A percentile compares a stretch with the other conserved stretches of the same genome.
phyloP scores from a whole-genome alignment of 2,888 invertebrate species.

The Ischnus inquisitorius region DNA sequence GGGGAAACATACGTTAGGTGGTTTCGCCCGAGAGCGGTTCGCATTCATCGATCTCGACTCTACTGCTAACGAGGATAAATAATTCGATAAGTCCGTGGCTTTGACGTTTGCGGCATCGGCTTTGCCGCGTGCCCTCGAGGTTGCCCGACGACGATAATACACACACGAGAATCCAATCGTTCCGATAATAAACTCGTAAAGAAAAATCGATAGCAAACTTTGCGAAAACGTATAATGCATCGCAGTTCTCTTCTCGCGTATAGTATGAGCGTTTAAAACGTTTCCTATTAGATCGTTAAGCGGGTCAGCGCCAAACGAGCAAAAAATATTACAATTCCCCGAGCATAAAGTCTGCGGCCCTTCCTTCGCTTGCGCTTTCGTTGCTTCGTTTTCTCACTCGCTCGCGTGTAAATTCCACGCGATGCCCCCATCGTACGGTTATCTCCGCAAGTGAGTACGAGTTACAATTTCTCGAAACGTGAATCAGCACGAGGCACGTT shows the following conservation, averaged over 20 bases:
- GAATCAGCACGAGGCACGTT: slow-evolving; percentile 1
- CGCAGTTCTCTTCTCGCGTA: not conserved
- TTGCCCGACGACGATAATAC: slow-evolving; percentile 1
- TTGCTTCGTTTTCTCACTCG: slow-evolving; percentile 12
- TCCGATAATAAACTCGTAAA: not conserved
- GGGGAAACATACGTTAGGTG: not conserved
- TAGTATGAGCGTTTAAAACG: not conserved
- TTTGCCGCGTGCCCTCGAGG: slow-evolving; percentile 22
- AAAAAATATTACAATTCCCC: slow-evolving; percentile 17
- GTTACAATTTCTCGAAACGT: slow-evolving; percentile 36
- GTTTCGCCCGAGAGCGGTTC: not conserved
- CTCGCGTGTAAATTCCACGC: not conserved
- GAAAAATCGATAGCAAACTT: not conserved
- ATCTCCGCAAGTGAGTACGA: not conserved
- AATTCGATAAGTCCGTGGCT: slow-evolving; percentile 46
- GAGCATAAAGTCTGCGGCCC: slow-evolving; percentile 8
- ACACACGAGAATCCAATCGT: not conserved
- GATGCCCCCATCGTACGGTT: not conserved
- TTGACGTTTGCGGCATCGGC: slow-evolving; percentile 27
- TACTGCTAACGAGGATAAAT: slow-evolving; percentile 41
- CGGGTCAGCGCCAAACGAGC: slow-evolving; percentile 4
- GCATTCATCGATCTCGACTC: not conserved
- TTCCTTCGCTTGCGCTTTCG: not conserved
- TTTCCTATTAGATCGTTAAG: slow-evolving; percentile 6
- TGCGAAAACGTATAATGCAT: not conserved